These are phyloP conservation scores for Scrobipalpa atriplicella DNA, from an alignment of 2,888 invertebrate genomes.

Conservation along the genomic window DNA sequence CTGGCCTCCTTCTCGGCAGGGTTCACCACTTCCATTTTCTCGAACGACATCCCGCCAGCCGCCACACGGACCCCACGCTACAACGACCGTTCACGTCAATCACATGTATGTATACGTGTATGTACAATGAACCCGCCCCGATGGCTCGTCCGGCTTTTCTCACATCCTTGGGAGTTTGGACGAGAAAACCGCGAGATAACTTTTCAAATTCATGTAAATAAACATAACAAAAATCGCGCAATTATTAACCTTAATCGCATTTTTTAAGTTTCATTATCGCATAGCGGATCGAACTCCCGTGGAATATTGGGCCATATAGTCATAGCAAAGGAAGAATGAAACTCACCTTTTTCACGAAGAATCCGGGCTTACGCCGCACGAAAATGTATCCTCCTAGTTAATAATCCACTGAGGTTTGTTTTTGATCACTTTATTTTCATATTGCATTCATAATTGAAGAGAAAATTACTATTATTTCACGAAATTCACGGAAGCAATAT, in stretches of 20 bases:
- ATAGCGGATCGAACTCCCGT: constrained; percentile 83
- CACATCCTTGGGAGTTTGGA: constrained; percentile 58
- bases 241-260: constrained; percentile 84
- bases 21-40: constrained; percentile 85
- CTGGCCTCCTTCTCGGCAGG: constrained; percentile 88
- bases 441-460: constrained; percentile 79
- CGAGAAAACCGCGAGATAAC: constrained; percentile 78
- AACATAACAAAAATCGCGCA: constrained; percentile 84
- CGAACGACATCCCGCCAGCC: constrained; percentile 68
- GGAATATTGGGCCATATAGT: constrained; percentile 84
- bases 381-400: constrained; percentile 62
- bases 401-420: constrained; percentile 59
- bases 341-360: constrained; percentile 76
- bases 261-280: constrained; percentile 84
- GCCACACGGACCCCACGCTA: constrained; percentile 56
- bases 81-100: constrained; percentile 75
- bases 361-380: constrained; percentile 56
- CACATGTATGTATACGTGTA: constrained; percentile 78
- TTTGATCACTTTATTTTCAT: constrained; percentile 75
- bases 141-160: constrained; percentile 46
- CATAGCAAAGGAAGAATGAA: constrained; percentile 79
- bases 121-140: constrained; percentile 73
- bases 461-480: constrained; percentile 78
- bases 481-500: constrained; percentile 82
- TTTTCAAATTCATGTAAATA: constrained; percentile 83